Conservation (phyloP, 2,888 invertebrate genomes). For the Euphydryas editha region DNA sequence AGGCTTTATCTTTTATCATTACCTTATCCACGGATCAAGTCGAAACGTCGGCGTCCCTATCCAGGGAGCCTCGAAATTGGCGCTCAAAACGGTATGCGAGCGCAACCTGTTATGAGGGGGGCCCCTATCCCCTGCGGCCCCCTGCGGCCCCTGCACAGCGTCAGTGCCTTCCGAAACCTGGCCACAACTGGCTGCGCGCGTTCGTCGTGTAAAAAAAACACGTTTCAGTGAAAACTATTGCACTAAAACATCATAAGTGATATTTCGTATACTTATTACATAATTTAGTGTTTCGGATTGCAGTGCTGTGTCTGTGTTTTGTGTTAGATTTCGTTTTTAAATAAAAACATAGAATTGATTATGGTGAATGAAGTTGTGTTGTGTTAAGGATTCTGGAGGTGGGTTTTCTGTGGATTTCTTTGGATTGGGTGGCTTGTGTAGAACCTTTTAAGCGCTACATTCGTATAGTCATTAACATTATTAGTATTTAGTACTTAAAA, state of each 20-base stretch:
- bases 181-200: constrained; percentile 60
- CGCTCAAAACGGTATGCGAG: constrained; percentile 73
- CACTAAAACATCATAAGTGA: constrained; percentile 31
- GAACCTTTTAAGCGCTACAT: constrained; percentile 23
- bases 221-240: constrained; percentile 51
- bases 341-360: constrained; percentile 64
- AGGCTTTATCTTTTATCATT: constrained; percentile 61
- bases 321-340: constrained; percentile 49
- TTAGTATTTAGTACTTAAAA: background rate
- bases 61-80: constrained; percentile 73
- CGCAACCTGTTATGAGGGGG: constrained; percentile 74
- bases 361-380: constrained; percentile 60
- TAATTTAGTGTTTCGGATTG: constrained; percentile 62
- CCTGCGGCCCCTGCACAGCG: constrained; percentile 44
- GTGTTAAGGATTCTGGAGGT: constrained; percentile 77
- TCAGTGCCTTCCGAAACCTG: constrained; percentile 64
- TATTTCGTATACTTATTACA: constrained; percentile 37
- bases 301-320: constrained; percentile 66
- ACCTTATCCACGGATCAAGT: constrained; percentile 67
- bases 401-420: constrained; percentile 49
- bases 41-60: constrained; percentile 61
- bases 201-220: constrained; percentile 52
- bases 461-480: background rate
- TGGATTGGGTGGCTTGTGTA: constrained; percentile 35
- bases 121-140: constrained; percentile 32